Evolutionary conservation across 35 echinoderm and acorn worm genomes (phyloP), one percentile per base, ranked within the genome.

Genomic region (Ophioderma brevispina): DNA sequence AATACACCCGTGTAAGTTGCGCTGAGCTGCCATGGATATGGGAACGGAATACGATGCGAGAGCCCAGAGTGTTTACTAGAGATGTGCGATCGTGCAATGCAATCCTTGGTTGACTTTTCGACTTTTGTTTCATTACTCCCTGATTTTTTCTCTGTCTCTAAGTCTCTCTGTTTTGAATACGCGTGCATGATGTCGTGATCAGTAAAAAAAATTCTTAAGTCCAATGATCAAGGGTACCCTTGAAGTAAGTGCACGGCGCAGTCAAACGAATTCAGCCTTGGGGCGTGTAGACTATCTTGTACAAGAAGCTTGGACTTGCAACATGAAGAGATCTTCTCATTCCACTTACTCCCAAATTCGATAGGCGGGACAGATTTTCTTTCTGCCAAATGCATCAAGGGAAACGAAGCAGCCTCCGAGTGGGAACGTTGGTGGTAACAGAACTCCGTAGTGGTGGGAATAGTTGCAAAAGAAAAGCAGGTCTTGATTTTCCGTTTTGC

Each of bases 271-370:
- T 70, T 70, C 15, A 70, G 59, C 59, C 28, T 25, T 18, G 28
- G n/a, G 59, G 59, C 23, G 28, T 70, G n/a, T 25, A 70, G 59
- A 70, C 59, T 25, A 70, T 70, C 59, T 70, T 6, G 23, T 70
- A 70, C 59, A 70, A 70, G 59, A 70, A 25, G 59, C 59, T 70
- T 70, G 59, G 59, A 70, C 59, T 70, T 70, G 59, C 59, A 70
- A 70, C 59, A 70, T 70, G 5, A 70, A 70, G 59, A 70, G 59
- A 70, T 1, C 59, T 70, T 30, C 28, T 70, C 23, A 25, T 18
- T 70, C 59, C 59, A 70, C 59, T 70, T 70, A 70, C 5, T 25
- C 28, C 59, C 28, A 30, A 70, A 70, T 70, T 70, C 28, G 59
- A 70, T 70, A 70, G 17, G 28, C 41, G 41, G 41, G 41, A 17